These are phyloP conservation scores for Colistium nudipinnis DNA, from an alignment of 2,113 vertebrate species.

Conservation along the genomic window DNA sequence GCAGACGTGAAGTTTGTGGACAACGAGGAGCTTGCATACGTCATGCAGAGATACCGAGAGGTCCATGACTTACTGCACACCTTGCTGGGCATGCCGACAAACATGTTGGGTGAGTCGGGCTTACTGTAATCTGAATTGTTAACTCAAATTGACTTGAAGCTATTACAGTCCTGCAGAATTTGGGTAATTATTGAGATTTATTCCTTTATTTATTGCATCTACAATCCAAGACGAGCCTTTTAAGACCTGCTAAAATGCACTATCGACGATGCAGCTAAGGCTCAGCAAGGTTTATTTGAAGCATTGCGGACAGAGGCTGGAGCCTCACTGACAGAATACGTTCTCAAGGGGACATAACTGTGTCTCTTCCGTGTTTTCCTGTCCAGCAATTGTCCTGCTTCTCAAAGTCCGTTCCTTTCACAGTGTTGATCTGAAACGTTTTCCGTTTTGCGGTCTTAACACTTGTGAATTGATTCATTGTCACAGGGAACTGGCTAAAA, in stretches of 20 bases:
- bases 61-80: conserved; percentile 95
- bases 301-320: background rate
- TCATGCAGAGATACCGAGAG: conserved; percentile 95
- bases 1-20: conserved; percentile 92
- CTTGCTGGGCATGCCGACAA: conserved; percentile 94
- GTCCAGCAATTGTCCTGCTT: no score
- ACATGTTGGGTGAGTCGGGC: conserved; percentile 89
- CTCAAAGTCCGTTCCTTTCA: background rate
- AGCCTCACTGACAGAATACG: background rate
- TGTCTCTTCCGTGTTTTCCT: background rate
- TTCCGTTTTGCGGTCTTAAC: background rate
- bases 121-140: background rate
- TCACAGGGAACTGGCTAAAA: background rate
- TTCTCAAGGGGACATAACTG: background rate
- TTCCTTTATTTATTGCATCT: background rate
- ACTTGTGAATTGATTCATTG: background rate
- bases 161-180: background rate
- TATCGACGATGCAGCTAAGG: background rate
- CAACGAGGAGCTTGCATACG: conserved; percentile 91
- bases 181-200: background rate
- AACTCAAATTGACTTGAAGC: background rate
- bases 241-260: background rate
- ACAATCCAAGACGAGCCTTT: background rate
- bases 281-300: background rate
- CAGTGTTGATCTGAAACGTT: background rate